A percentile compares a stretch with the other conserved stretches of the same genome.
phyloP scores from a whole-genome alignment of 2,888 invertebrate genomes.

The Mellilla xanthometata region DNA sequence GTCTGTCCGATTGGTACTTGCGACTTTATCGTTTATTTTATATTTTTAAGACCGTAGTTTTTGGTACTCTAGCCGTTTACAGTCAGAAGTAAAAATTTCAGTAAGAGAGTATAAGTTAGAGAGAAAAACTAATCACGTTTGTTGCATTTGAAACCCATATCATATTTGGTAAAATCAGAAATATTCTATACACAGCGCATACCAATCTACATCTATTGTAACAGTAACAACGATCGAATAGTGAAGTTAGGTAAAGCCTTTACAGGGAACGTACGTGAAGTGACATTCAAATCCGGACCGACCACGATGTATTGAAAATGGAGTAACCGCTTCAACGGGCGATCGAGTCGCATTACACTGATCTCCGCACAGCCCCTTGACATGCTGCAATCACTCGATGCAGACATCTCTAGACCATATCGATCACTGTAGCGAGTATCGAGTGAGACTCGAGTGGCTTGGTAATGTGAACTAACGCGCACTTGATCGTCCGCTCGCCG shows the following conservation, averaged over 20 bases:
- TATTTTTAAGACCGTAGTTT: neutral
- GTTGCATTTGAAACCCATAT: too few relatives aligned
- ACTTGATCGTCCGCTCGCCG: conserved; percentile 63
- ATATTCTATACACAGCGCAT: too few relatives aligned
- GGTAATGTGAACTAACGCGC: conserved; percentile 70
- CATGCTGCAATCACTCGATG: conserved; percentile 62
- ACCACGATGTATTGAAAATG: conserved; percentile 37
- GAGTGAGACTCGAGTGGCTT: conserved; percentile 60
- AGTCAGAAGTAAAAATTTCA: too few relatives aligned
- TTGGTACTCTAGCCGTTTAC: neutral
- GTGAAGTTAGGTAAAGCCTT: neutral
- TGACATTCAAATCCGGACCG: conserved; percentile 22
- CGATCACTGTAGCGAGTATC: conserved; percentile 65
- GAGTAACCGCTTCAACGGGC: conserved; percentile 34
- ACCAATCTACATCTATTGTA: too few relatives aligned
- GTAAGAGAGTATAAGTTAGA: too few relatives aligned
- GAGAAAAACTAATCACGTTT: too few relatives aligned
- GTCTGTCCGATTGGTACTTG: conserved; percentile 18
- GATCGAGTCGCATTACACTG: conserved; percentile 41
- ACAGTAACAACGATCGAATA: neutral
- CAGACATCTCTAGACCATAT: conserved; percentile 66
- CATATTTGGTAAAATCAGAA: too few relatives aligned
- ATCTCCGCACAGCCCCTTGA: conserved; percentile 52
- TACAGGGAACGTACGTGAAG: conserved; percentile 4
- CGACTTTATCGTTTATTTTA: conserved; percentile 13